These are phyloP conservation scores for Brassicogethes aeneus DNA, from an alignment of 2,888 invertebrate genomes.

Conservation along the genomic window DNA sequence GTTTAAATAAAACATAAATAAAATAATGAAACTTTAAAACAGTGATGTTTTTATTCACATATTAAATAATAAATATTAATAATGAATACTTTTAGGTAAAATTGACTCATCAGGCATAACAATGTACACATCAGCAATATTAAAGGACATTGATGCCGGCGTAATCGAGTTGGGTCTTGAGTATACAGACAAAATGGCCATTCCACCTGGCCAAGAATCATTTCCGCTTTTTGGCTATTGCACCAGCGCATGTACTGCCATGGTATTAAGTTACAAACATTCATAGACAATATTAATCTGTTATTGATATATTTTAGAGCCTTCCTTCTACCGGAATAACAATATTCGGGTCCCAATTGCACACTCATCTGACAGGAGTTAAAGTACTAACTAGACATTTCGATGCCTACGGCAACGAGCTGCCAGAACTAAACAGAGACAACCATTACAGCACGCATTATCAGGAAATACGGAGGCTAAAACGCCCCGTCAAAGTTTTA, in stretches of 20 bases:
- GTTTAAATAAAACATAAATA: too few relatives aligned
- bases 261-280: constrained; percentile 58
- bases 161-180: constrained; percentile 95
- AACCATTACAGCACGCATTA: constrained; percentile 96
- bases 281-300: not conserved
- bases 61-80: too few relatives aligned
- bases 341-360: constrained; percentile 93
- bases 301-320: constrained; percentile 45
- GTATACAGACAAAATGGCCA: constrained; percentile 97
- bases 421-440: constrained; percentile 81
- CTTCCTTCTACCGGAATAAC: constrained; percentile 75
- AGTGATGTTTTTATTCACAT: too few relatives aligned
- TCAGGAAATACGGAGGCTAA: constrained; percentile 88
- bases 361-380: constrained; percentile 88
- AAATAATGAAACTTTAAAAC: too few relatives aligned
- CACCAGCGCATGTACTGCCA: constrained; percentile 84
- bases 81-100: too few relatives aligned
- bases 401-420: constrained; percentile 64
- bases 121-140: constrained; percentile 65
- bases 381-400: constrained; percentile 80
- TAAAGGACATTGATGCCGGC: constrained; percentile 81
- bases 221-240: constrained; percentile 88
- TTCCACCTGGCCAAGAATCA: constrained; percentile 72
- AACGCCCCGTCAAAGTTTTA: constrained; percentile 66
- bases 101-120: constrained; percentile 86